Conservation (phyloP, 2,888 invertebrate genomes). For the Phoronis australis region DNA sequence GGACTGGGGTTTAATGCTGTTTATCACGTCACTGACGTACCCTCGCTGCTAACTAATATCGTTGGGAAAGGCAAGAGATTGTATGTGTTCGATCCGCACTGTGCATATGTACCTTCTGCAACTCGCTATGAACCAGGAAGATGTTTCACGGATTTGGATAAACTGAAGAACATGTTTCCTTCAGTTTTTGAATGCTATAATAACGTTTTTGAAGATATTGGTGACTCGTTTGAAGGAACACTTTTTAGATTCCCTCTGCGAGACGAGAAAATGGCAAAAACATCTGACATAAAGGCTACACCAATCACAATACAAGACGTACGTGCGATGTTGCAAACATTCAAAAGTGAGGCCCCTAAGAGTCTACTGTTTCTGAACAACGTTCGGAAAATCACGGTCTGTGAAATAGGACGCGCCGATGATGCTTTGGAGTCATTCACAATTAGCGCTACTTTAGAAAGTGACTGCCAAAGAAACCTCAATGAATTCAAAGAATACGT, state of each 20-base stretch:
- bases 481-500: constrained; percentile 6
- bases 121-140: constrained; percentile 20
- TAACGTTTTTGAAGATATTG: no score
- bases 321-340: constrained; percentile 19
- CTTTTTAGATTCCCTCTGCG: constrained; percentile 43
- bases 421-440: constrained; percentile 10
- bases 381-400: constrained; percentile 25
- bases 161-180: constrained; percentile 16
- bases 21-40: constrained; percentile 47
- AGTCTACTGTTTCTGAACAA: constrained; percentile 37
- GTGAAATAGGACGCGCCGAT: constrained; percentile 13
- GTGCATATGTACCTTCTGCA: constrained; percentile 19
- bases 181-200: constrained; percentile 33
- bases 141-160: constrained; percentile 11
- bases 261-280: constrained; percentile 19
- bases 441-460: constrained; percentile 8
- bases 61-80: constrained; percentile 17
- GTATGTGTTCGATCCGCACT: constrained; percentile 32
- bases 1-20: constrained; percentile 50
- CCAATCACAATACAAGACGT: constrained; percentile 14
- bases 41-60: constrained; percentile 37
- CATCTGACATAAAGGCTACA: constrained; percentile 27
- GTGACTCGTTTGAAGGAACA: no score
- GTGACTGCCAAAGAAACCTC: constrained; percentile 2
- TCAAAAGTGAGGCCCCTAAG: constrained; percentile 29